Evolutionary conservation across 2,888 invertebrate genomes (phyloP), one percentile per base, ranked within the genome.

Genomic region (Adelognathus sp.): DNA sequence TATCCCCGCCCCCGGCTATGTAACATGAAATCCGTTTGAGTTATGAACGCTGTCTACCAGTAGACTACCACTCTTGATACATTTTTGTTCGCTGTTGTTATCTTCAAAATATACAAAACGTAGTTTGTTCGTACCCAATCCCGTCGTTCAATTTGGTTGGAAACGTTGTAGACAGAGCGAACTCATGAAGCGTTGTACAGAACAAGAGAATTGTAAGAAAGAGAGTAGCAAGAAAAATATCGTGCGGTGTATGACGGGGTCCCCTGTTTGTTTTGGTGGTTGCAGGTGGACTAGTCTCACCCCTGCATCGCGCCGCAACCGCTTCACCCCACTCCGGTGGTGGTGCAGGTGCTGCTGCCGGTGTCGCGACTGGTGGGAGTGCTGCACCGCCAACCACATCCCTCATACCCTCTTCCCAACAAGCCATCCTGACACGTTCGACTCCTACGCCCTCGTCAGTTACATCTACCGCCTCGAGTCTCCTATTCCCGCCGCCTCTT

Each of bases 401-500:
- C 86, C 89, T 89, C 81, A 85, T 88, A 80, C 86, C 90, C 86
- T 86, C 36, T 63, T 71, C 90, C 84, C 89, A 87, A 79, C 86
- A 84, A 85, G 86, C 88, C 79, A 86, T 88, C 79, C 90, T 90
- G 60, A 89, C 88, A 83, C 89, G 90, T 69, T 91, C 90, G 83
- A 90, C 89, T 83, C 89, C 90, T 77, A 91, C 91, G 82, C 90
- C 91, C 81, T 90, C 91, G 82, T 90, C 90, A 82, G 88, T 88
- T 80, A 88, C 90, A 81, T 90, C 90, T 82, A 86, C 90, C 74
- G 90, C 91, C 82, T 91, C 92, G 82, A 91, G 92, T 79, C 89
- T 90, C 86, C 91, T 92, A 80, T 92, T 93, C 85, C 93, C 93
- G 72, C 93, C 93, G 61, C 93, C 93, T 81, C 93, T 94, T 86